phyloP scores from a whole-genome alignment of 1,140 invertebrate species.

The Trichonephila clavata region DNA sequence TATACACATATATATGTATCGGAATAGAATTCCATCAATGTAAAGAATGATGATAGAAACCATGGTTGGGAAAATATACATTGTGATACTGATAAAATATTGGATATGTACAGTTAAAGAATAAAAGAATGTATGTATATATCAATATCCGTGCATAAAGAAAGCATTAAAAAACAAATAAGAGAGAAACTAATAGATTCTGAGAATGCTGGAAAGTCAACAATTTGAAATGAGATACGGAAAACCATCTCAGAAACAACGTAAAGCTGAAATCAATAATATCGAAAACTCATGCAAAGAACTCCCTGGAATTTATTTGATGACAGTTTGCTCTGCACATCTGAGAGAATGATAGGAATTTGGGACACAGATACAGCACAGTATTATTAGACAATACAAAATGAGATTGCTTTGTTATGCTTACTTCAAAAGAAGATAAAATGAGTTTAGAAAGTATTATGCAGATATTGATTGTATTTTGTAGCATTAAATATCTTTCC shows the following conservation, averaged over 20 bases:
- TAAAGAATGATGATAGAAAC: no score
- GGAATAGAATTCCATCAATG: no score
- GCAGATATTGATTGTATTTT: no score
- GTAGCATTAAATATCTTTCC: no score
- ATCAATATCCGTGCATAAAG: background rate
- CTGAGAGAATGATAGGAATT: background rate
- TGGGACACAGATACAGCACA: background rate
- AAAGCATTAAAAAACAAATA: background rate
- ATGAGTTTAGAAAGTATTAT: background rate
- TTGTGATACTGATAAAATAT: background rate
- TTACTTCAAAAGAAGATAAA: background rate
- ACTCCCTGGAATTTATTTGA: background rate
- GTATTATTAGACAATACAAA: slow-evolving; percentile 4
- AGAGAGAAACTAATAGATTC: no score
- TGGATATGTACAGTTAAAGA: background rate
- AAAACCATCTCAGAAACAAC: background rate
- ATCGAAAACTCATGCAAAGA: background rate
- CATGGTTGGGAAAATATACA: background rate
- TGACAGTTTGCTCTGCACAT: background rate
- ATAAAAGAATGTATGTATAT: background rate
- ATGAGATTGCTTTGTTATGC: background rate
- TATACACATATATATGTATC: no score
- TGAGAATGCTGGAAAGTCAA: background rate
- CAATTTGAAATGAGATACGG: slow-evolving; percentile 3
- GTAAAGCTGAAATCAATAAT: slow-evolving; percentile 2